Base-by-base conservation (phyloP, 2,888 invertebrate species). In the Drosophila birchii region DNA sequence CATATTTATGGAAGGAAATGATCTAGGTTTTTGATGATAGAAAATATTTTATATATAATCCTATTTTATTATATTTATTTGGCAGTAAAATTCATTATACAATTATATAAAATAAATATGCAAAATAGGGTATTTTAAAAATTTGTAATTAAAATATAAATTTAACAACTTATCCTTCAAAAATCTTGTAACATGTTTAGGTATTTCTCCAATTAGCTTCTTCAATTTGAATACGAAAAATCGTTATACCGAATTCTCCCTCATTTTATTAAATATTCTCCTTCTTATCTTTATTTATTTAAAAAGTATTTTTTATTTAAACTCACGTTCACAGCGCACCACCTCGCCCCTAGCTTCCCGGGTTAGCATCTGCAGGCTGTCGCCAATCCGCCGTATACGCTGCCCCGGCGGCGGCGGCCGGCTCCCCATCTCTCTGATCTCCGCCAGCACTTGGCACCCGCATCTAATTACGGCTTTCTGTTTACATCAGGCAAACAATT, bases 261-360 rank as follows among this genome's bases (percentile, higher is more conserved):
- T 14, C 12, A 49, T 34, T 32, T 34, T 2, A 20, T 34, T 20
- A 16, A 51, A 34, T 51, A 14, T 34, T 34, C 14, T 12, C 7
- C 8, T 3, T 26, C 5, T 26, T n/a, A n/a, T 49, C 18, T 18
- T 8, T 9, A 34, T 34, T 51, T 14, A 14, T 34, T 51, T 34
- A 34, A 34, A 34, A 7, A 14, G 7, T 44, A 23, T 5, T 44
- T 23, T 20, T 51, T 51, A 34, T 58, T 58, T 26, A 1, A 18
- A 91, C 90, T 91, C 76, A 91, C 90, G 78, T 79, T 90, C 91
- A 73, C 83, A 89, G 58, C 81, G 80, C 51, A 81, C 56, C 53
- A 87, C 79, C 68, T 78, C 78, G 39, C 76, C 74, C 53, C 80
- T 86, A 34, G 91, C 91, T 63, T 89, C 83, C 67, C 85, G 85